phyloP scores from a whole-genome alignment of 2,888 invertebrate species.

The Eubasilissa splendida region DNA sequence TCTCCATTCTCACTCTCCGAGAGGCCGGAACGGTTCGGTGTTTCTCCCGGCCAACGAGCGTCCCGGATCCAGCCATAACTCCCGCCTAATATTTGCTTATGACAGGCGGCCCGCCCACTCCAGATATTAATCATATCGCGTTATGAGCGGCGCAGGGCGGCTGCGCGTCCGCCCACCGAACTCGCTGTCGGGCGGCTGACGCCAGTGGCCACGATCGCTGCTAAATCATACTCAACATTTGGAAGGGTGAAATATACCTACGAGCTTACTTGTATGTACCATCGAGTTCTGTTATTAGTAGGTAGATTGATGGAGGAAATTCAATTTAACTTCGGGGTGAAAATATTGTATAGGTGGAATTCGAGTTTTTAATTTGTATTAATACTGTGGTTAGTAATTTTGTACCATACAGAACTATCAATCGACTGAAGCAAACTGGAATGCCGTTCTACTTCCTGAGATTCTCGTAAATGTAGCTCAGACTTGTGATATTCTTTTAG shows the following conservation, averaged over 20 bases:
- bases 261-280: neutral
- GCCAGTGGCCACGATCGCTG: conserved; percentile 2
- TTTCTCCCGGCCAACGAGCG: conserved; percentile 35
- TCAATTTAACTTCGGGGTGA: too few species aligned
- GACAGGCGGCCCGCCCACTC: conserved; percentile 43
- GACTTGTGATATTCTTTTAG: too few species aligned
- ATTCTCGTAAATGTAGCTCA: too few species aligned
- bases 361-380: too few species aligned
- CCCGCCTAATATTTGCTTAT: conserved; percentile 50
- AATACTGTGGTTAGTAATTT: too few species aligned
- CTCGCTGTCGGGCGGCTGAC: neutral
- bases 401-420: too few species aligned
- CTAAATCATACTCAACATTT: conserved; percentile 25
- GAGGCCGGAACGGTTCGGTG: neutral
- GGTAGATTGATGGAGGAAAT: too few species aligned
- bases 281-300: neutral
- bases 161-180: conserved; percentile 37
- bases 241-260: conserved; percentile 11
- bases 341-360: too few species aligned
- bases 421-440: too few species aligned
- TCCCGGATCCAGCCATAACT: conserved; percentile 38
- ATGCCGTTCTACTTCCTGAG: too few species aligned
- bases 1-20: too few species aligned
- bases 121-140: conserved; percentile 47
- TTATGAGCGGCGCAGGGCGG: conserved; percentile 48